Evolutionary conservation across 2,888 invertebrate genomes (phyloP).

Genomic region (Odontocolon sp.): DNA sequence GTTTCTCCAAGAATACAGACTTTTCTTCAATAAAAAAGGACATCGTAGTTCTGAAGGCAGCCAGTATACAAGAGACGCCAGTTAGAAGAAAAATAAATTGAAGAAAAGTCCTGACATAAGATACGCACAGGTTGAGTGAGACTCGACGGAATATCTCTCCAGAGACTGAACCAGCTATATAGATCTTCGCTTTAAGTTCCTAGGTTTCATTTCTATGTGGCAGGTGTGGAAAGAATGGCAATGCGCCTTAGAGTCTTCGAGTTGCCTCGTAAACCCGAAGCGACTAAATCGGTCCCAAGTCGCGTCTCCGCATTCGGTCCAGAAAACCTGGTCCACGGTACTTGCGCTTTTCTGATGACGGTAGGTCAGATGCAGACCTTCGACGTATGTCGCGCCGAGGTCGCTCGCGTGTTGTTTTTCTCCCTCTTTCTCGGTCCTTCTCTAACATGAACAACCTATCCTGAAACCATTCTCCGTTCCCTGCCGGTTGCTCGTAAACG

Average conservation of each 20-base stretch:
- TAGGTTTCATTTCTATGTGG: background rate
- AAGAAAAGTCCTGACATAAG: background rate
- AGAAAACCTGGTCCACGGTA: slow-evolving; percentile 6
- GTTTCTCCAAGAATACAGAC: no score
- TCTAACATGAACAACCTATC: slow-evolving; percentile 12
- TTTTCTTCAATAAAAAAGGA: no score
- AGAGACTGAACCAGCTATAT: background rate
- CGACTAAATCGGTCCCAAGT: background rate
- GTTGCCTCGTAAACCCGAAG: slow-evolving; percentile 6
- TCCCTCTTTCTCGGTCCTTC: slow-evolving; percentile 8
- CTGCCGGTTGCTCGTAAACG: slow-evolving; percentile 48
- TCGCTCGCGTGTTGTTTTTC: slow-evolving; percentile 2
- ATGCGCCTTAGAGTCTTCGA: background rate
- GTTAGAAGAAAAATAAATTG: background rate
- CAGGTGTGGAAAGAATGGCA: background rate
- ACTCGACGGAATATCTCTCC: background rate
- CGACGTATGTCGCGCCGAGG: slow-evolving; percentile 11
- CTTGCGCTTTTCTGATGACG: background rate
- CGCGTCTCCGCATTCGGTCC: background rate
- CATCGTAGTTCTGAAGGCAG: no score
- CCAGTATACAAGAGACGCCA: no score
- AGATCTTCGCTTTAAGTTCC: background rate
- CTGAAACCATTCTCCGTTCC: slow-evolving; percentile 26
- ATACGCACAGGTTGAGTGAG: background rate
- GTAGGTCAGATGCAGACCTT: slow-evolving; percentile 14